Evolutionary conservation across 2,113 vertebrate species (phyloP).

Genomic region (Pelvicachromis taeniatus): DNA sequence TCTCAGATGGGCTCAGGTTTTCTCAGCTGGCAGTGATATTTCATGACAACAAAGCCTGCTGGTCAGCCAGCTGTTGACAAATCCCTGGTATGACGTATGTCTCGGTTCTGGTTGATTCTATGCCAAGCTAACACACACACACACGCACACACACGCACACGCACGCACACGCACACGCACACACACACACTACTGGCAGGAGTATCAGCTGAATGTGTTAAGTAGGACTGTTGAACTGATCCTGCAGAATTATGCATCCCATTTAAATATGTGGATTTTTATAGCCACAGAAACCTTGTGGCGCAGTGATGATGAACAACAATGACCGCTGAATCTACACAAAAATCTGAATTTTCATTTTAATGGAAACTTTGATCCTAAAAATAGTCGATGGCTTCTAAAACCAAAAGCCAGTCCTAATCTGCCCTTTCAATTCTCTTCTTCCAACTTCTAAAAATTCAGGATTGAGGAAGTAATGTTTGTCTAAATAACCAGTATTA

Average conservation of each 20-base stretch:
- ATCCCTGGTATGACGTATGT: background rate
- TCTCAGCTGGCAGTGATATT: constrained; percentile 4
- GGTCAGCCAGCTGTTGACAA: constrained; percentile 45
- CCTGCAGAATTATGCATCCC: background rate
- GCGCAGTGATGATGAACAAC: background rate
- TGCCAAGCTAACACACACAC: background rate
- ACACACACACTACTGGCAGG: background rate
- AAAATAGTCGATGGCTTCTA: background rate
- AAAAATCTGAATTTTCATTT: background rate
- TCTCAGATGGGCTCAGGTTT: constrained; percentile 7
- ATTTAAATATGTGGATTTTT: background rate
- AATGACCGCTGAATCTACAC: background rate
- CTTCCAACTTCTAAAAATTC: background rate
- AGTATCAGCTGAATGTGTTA: background rate
- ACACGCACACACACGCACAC: background rate
- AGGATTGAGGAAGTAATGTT: background rate
- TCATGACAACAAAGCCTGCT: constrained; percentile 20
- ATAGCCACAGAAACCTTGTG: background rate
- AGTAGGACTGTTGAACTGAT: background rate
- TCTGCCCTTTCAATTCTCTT: background rate
- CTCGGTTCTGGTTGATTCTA: constrained; percentile 1
- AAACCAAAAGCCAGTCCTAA: background rate
- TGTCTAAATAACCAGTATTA: background rate
- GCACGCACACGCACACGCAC: background rate
- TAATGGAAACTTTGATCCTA: background rate